Evolutionary conservation across 2,888 invertebrate species (phyloP).

Genomic region (Hirtodrosophila trivittata): DNA sequence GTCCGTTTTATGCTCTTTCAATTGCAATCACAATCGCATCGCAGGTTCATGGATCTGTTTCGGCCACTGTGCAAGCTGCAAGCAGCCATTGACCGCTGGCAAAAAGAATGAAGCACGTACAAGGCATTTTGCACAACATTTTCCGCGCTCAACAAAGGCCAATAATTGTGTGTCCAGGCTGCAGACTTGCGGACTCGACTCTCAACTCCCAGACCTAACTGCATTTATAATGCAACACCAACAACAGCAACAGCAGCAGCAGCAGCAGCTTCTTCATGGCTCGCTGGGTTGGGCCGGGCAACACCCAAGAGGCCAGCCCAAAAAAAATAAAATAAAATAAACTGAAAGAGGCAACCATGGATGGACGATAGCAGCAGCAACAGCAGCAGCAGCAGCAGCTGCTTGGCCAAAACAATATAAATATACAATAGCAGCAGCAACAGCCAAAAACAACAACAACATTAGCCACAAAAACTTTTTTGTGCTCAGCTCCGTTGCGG

Average conservation of each 20-base stretch:
- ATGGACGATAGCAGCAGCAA: slow-evolving; percentile 47
- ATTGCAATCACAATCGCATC: slow-evolving; percentile 55
- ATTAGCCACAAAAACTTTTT: slow-evolving; percentile 32
- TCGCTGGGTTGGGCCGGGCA: slow-evolving; percentile 72
- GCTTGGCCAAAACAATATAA: slow-evolving; percentile 56
- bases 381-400: slow-evolving; percentile 62
- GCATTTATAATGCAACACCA: slow-evolving; percentile 70
- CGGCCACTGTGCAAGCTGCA: slow-evolving; percentile 65
- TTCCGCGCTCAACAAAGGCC: slow-evolving; percentile 68
- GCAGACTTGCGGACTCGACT: slow-evolving; percentile 44
- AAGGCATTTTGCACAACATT: slow-evolving; percentile 72
- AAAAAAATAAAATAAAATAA: slow-evolving; percentile 30
- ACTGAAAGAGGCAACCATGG: slow-evolving; percentile 43
- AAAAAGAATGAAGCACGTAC: slow-evolving; percentile 69
- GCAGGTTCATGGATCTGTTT: slow-evolving; percentile 74
- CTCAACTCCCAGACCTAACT: slow-evolving; percentile 60
- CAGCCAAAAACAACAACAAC: slow-evolving; percentile 28
- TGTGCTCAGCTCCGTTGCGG: slow-evolving; percentile 50
- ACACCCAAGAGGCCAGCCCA: slow-evolving; percentile 73
- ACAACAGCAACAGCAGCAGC: slow-evolving; percentile 50
- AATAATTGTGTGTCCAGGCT: slow-evolving; percentile 56
- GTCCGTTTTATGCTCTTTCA: slow-evolving; percentile 15
- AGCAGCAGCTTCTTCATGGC: slow-evolving; percentile 74
- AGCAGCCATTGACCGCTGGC: slow-evolving; percentile 63
- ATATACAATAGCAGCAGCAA: slow-evolving; percentile 34